These are phyloP conservation scores for Meghimatium bilineatum DNA, from an alignment of 2,888 invertebrate genomes.

Conservation along the genomic window DNA sequence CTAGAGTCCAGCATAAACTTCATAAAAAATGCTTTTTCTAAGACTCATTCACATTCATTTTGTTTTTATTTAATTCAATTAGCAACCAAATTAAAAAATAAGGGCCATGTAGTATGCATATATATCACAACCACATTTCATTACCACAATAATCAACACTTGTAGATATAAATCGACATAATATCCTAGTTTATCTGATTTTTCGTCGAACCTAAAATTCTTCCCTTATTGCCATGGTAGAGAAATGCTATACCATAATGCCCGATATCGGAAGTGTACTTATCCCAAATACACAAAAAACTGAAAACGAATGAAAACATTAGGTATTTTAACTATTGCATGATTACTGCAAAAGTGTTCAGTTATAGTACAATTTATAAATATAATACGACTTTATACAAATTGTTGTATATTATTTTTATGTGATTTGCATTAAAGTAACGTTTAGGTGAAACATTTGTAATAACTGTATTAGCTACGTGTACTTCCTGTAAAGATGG, in stretches of 20 bases:
- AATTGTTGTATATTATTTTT: not conserved
- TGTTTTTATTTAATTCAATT: too few relatives aligned
- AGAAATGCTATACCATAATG: conserved; percentile 49
- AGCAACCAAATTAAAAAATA: too few relatives aligned
- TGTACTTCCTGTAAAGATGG: conserved; percentile 61
- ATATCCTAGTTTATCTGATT: not conserved
- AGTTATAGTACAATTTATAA: not conserved
- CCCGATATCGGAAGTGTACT: conserved; percentile 11
- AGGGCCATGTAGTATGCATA: not conserved
- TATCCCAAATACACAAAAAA: not conserved
- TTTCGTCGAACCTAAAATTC: not conserved
- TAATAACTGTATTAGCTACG: conserved; percentile 47
- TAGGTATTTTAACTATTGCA: not conserved
- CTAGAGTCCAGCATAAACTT: too few relatives aligned
- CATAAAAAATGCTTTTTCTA: too few relatives aligned
- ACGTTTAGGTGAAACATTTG: not conserved
- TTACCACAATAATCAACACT: not conserved
- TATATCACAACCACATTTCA: not conserved
- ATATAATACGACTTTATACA: not conserved
- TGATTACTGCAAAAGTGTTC: not conserved
- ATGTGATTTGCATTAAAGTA: not conserved
- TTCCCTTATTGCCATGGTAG: conserved; percentile 43
- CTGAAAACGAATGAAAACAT: not conserved
- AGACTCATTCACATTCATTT: too few relatives aligned
- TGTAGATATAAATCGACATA: not conserved